Evolutionary conservation across 2,888 invertebrate genomes (phyloP), one percentile per base, ranked within the genome.

Genomic region (Anticlea derivata): DNA sequence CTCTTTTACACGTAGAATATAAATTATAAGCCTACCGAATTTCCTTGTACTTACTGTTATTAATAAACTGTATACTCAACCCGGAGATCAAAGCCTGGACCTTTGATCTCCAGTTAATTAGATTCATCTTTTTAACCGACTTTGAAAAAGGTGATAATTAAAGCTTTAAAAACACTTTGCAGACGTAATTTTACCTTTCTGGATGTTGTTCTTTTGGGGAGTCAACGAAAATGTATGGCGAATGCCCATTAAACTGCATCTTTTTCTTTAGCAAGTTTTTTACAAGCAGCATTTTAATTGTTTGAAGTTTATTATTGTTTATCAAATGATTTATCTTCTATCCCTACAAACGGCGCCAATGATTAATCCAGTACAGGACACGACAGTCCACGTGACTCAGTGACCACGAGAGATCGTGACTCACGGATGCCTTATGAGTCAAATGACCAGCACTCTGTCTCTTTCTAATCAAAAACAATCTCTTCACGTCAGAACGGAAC

Each of bases 371-470:
- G 51, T 62, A 53, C 68, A 63, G 62, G 54, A 59, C 68, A 69
- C 63, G 62, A 62, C 75, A 68, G 73, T 76, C 71, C 72, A 74
- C 66, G 69, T 83, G 83, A 83, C 78, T 83, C 84, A 83, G 67
- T 76, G 73, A 77, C 80, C 80, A 68, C 78, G 67, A 62, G 63
- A 70, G 62, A 63, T 74, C 71, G 68, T 80, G 81, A 81, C 68
- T 82, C 80, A 79, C 66, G 66, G 60, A 59, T 53, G 57, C 59
- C 51, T 61, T 68, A 63, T 78, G 78, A 78, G 70, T 78, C 76
- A 73, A 70, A 62, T 56, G 60, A 59, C 57, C 60, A 53, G 39
- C 53, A 11, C 41, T 46, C 63, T 53, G 50, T 70, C 69, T 65
- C 60, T 61, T 38, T 67, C 65, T 60, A 56, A 50, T 61, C 38